Conservation (phyloP, 2,888 invertebrate genomes). For the Hypercompe scribonia region DNA sequence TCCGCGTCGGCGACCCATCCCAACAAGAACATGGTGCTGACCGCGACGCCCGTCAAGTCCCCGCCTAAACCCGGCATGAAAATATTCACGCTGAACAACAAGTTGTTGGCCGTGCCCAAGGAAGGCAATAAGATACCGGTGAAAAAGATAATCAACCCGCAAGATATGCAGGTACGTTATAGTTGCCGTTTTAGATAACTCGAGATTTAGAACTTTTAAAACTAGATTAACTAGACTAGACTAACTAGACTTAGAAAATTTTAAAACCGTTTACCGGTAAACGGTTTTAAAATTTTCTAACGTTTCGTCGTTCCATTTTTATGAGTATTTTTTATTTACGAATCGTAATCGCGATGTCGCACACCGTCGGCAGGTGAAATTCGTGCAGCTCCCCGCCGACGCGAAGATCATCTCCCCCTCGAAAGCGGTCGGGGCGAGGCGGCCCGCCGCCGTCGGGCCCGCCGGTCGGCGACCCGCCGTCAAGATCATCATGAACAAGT, state of each 20-base stretch:
- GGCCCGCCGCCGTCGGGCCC: slow-evolving; percentile 16
- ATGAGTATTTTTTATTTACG: too few species aligned
- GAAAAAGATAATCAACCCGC: slow-evolving; percentile 57
- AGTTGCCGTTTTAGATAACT: too few species aligned
- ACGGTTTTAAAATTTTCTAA: too few species aligned
- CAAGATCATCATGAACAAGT: slow-evolving; percentile 79
- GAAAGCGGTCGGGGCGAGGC: slow-evolving; percentile 27
- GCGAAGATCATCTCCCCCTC: slow-evolving; percentile 51
- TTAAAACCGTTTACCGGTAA: too few species aligned
- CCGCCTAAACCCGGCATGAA: slow-evolving; percentile 66
- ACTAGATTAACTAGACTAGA: too few species aligned
- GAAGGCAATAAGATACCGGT: slow-evolving; percentile 44
- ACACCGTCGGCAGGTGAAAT: slow-evolving; percentile 58
- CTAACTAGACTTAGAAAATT: too few species aligned
- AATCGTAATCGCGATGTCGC: accelerated
- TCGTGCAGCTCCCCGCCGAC: slow-evolving; percentile 62
- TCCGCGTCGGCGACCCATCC: slow-evolving; percentile 8
- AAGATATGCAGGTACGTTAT: slow-evolving; percentile 54
- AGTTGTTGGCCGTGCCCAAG: slow-evolving; percentile 44
- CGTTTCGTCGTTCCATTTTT: too few species aligned
- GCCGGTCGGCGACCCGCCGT: slow-evolving; percentile 67
- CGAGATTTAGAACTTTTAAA: background rate
- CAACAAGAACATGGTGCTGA: slow-evolving; percentile 54
- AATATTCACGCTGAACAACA: slow-evolving; percentile 67
- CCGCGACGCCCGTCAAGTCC: slow-evolving; percentile 60